Percentiles rank a stretch among this genome's conserved stretches.
phyloP scores from a whole-genome alignment of 2,888 invertebrate genomes.

The Plebejus argus region DNA sequence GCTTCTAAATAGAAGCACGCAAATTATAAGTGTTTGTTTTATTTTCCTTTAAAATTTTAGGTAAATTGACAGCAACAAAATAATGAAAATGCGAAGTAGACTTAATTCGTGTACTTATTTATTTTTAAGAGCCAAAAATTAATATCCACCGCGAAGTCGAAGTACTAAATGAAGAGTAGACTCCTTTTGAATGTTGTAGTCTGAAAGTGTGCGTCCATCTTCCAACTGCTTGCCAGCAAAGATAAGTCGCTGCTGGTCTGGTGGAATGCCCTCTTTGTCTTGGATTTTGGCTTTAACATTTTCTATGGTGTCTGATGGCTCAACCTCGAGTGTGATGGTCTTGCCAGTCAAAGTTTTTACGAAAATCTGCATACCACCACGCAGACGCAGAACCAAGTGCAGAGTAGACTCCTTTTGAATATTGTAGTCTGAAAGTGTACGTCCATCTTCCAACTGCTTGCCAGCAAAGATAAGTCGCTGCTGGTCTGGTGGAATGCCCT shows the following conservation, averaged over 20 bases:
- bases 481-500: slow-evolving; percentile 66
- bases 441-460: slow-evolving; percentile 58
- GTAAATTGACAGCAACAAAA: neutral
- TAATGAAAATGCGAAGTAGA: neutral
- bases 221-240: slow-evolving; percentile 68
- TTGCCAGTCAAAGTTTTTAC: slow-evolving; percentile 53
- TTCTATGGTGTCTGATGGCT: slow-evolving; percentile 52
- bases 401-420: slow-evolving; percentile 59
- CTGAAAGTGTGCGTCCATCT: slow-evolving; percentile 54
- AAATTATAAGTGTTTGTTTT: neutral
- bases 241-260: slow-evolving; percentile 50
- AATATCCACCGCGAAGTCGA: slow-evolving; percentile 42
- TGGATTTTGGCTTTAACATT: slow-evolving; percentile 41
- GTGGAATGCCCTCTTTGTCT: slow-evolving; percentile 47
- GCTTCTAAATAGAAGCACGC: too few species aligned
- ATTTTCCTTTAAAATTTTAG: neutral
- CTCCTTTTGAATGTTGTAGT: slow-evolving; percentile 57
- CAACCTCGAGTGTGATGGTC: slow-evolving; percentile 52
- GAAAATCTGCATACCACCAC: slow-evolving; percentile 59
- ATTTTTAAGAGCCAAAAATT: neutral
- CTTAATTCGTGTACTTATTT: neutral
- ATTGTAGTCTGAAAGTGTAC: slow-evolving; percentile 53
- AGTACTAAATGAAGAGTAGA: slow-evolving; percentile 45
- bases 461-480: slow-evolving; percentile 64
- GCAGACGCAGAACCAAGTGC: slow-evolving; percentile 50